Evolutionary conservation across 2,113 vertebrate species (phyloP), one percentile per base, ranked within the genome.

Genomic region (Rhinopomastus cyanomelas): DNA sequence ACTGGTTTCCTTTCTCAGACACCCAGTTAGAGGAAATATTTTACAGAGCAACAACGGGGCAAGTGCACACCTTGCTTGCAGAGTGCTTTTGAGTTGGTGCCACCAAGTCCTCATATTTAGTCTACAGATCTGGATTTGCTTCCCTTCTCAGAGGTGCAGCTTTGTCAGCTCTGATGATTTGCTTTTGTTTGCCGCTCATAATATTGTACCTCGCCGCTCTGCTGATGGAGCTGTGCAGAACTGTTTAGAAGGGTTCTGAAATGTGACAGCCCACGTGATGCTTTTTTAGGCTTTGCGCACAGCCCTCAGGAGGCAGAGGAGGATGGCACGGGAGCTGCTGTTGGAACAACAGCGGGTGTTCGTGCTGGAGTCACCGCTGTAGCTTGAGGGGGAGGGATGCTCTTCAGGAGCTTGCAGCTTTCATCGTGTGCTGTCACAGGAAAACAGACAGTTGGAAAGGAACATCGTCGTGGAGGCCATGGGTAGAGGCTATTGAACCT

Each of bases 241-340:
- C 62, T 44, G 11, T 55, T 79, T 20, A 9, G 32, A 55, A 83
- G 80, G 73, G 5, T 29, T 90, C 83, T 90, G 81, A 73, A 81
- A 76, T 66, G 81, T 81, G 84, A 39, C 86, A 94, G 34, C 93
- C 90, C 84, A 90, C 87, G 30, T 15, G 89, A 27, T 80, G 56
- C 86, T 90, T 87, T 88, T 95, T 92, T 69, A 85, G 88, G 25
- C 78, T 87, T 69, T 42, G 34, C 74, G 76, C 72, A 46, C 88
- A 27, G 3, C 92, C 90, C 68, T 57, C 77, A 12, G 0, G 3
- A 95, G 88, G 92, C 81, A 73, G 76, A 42, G 29, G 81, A 90
- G 49, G 5, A 39, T 26, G 74, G 37, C 78, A 68, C 10, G 57
- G 85, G 85, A 85, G n/a, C 2, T 16, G 68, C 82, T 37, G 60